Conservation (phyloP, 2,888 invertebrate species). For the Oxycera nigricornis region DNA sequence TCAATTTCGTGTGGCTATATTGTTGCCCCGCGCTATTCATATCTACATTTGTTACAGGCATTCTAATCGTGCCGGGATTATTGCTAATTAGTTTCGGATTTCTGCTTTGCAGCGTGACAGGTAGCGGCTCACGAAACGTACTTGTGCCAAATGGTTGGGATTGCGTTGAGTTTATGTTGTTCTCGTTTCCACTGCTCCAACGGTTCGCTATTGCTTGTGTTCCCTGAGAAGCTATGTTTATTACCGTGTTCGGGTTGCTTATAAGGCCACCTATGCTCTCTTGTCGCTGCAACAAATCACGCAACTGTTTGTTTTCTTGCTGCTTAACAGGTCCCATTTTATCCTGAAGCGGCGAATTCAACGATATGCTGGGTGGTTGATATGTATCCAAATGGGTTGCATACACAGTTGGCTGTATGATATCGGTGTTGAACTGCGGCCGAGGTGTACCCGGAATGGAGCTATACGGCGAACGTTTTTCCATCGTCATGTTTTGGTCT, state of each 20-base stretch:
- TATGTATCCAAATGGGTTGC: slow-evolving; percentile 56
- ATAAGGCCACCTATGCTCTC: slow-evolving; percentile 62
- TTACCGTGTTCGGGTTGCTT: slow-evolving; percentile 18
- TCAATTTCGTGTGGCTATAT: slow-evolving; percentile 12
- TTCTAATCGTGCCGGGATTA: slow-evolving; percentile 18
- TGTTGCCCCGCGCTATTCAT: background rate
- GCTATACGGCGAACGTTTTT: slow-evolving; percentile 35
- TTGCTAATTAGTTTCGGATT: slow-evolving; percentile 42
- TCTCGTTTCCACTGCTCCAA: slow-evolving; percentile 22
- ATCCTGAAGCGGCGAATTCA: slow-evolving; percentile 12
- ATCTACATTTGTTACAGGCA: background rate
- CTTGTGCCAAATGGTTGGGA: slow-evolving; percentile 7
- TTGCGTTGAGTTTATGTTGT: slow-evolving; percentile 1
- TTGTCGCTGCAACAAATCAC: slow-evolving; percentile 81
- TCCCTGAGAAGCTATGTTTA: background rate
- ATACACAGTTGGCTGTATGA: slow-evolving; percentile 58
- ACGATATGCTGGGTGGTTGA: slow-evolving; percentile 52
- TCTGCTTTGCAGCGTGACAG: slow-evolving; percentile 44
- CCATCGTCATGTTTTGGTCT: slow-evolving; percentile 26
- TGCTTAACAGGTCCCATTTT: slow-evolving; percentile 42
- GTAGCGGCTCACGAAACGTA: slow-evolving; percentile 44
- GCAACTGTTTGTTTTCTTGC: slow-evolving; percentile 73
- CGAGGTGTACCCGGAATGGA: slow-evolving; percentile 65
- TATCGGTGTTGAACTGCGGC: slow-evolving; percentile 62
- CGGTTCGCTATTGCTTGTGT: slow-evolving; percentile 14